A percentile compares a stretch with the other conserved stretches of the same genome.
Conservation (phyloP, 2,888 invertebrate genomes). For the Drosophila peninsularis region DNA sequence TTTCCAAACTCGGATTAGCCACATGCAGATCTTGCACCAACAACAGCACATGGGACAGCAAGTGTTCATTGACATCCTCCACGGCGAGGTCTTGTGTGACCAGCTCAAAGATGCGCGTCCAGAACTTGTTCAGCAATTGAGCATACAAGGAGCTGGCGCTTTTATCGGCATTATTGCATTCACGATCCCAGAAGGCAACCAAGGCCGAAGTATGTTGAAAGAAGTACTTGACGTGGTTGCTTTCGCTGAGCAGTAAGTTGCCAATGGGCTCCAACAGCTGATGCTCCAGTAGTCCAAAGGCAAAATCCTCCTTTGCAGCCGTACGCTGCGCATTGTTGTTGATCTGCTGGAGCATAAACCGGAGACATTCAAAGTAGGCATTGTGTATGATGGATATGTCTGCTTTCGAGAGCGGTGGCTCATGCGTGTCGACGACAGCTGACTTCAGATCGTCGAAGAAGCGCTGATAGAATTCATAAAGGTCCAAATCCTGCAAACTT, state of each 20-base stretch:
- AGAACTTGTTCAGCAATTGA: slow-evolving; percentile 75
- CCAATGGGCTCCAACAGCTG: slow-evolving; percentile 84
- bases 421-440: slow-evolving; percentile 87
- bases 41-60: slow-evolving; percentile 84
- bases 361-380: slow-evolving; percentile 91
- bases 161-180: slow-evolving; percentile 58
- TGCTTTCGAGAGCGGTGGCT: slow-evolving; percentile 85
- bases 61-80: slow-evolving; percentile 62
- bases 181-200: slow-evolving; percentile 86
- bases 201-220: slow-evolving; percentile 86
- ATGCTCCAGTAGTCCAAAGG: slow-evolving; percentile 62
- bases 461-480: slow-evolving; percentile 86
- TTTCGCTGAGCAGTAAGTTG: slow-evolving; percentile 84
- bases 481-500: slow-evolving; percentile 61
- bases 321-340: slow-evolving; percentile 76
- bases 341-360: slow-evolving; percentile 86
- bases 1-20: slow-evolving; percentile 84
- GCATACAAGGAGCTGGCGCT: slow-evolving; percentile 66
- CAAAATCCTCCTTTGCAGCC: slow-evolving; percentile 46
- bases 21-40: slow-evolving; percentile 83
- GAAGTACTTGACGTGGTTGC: slow-evolving; percentile 82
- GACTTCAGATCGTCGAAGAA: slow-evolving; percentile 89
- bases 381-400: slow-evolving; percentile 89
- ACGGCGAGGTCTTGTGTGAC: slow-evolving; percentile 63
- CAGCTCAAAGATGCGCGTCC: slow-evolving; percentile 75